Evolutionary conservation across 2,888 invertebrate species (phyloP), one percentile per base, ranked within the genome.

Genomic region (Trissolcus brochymenae): DNA sequence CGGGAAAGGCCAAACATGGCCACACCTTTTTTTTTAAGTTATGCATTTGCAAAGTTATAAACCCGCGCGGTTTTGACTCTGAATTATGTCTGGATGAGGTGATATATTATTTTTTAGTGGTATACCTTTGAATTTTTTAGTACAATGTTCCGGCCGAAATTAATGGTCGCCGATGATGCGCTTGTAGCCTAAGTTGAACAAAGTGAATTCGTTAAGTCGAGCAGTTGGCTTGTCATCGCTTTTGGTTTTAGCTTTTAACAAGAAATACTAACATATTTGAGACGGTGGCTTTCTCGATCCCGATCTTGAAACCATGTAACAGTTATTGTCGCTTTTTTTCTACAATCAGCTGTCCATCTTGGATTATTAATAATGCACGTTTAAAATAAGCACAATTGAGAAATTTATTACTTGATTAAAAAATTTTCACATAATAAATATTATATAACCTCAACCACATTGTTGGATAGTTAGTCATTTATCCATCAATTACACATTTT

Each of bases 31-130:
- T n/a, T 76, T 76, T 71, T 56, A 68, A 72, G 57, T 72, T 72
- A 76, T 67, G 72, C 72, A 72, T 71, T 67, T 68, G 61, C 67
- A 59, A 72, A 72, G 72, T 72, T 76, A 68, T 72, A 76, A 76
- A 72, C 51, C 62, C 67, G 41, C 62, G 46, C 53, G 65, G 60
- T 56, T 72, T 64, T 11, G 54, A 59, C 72, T 76, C 59, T 72
- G 57, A 76, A 64, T 72, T 72, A 72, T 64, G 72, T 59, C 50
- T 40, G 43, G 54, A 57, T 61, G 14, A 53, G 61, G 51, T 71
- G 76, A 71, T 66, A 76, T 71, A 71, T 76, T 76, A 64, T 66
- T 65, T 66, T 67, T 67, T 53, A 70, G 55, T 66, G 46, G 41
- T 46, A 56, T 35, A 25, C 21, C 35, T 73, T 66, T 55, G 35